Conservation (phyloP, 2,888 invertebrate genomes). For the Lottia gigantea region DNA sequence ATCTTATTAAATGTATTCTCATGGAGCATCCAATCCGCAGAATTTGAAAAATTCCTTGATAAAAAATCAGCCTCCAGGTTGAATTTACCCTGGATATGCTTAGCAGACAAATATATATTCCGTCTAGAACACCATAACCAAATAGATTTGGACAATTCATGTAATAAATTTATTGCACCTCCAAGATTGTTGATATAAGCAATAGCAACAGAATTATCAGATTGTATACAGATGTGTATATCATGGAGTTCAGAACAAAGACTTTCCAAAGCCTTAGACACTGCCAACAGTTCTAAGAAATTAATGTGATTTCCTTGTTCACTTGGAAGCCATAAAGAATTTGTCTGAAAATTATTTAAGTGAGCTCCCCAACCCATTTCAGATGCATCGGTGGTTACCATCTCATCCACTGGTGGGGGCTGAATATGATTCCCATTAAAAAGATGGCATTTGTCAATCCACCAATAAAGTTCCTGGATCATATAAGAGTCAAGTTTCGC, state of each 20-base stretch:
- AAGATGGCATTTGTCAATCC: neutral
- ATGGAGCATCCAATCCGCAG: slow-evolving; percentile 28
- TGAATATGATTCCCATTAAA: neutral
- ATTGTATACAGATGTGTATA: slow-evolving; percentile 9
- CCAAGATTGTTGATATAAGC: slow-evolving; percentile 28
- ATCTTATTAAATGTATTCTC: slow-evolving; percentile 20
- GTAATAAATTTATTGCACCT: slow-evolving; percentile 2
- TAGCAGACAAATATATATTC: slow-evolving; percentile 25
- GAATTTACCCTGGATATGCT: slow-evolving; percentile 15
- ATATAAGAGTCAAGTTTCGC: neutral
- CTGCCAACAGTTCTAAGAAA: neutral
- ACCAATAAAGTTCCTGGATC: neutral
- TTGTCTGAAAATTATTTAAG: neutral
- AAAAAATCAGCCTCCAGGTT: slow-evolving; percentile 26
- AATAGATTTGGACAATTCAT: slow-evolving; percentile 11
- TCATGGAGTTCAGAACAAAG: neutral
- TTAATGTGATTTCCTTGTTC: neutral
- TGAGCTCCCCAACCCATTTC: neutral
- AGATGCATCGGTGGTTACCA: neutral
- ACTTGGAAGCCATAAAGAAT: neutral
- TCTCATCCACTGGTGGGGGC: neutral
- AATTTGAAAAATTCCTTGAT: slow-evolving; percentile 27
- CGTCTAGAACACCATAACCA: slow-evolving; percentile 27
- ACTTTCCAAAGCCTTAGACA: neutral
- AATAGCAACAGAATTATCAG: slow-evolving; percentile 27